phyloP scores from a whole-genome alignment of 2,797 vertebrate genomes.

The Rhyacichthys aspro region DNA sequence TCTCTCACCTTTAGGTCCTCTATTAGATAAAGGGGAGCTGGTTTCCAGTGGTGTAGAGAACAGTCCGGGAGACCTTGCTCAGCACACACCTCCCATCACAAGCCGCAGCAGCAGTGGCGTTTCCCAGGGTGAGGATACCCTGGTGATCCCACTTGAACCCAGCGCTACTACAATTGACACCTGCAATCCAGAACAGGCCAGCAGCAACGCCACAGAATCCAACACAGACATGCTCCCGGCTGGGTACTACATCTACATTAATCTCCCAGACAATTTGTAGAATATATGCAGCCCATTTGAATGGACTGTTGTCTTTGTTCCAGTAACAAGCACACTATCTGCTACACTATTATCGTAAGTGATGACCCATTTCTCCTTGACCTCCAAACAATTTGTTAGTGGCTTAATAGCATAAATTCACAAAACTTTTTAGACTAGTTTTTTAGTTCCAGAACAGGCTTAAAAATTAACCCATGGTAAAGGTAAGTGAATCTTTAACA shows the following conservation, averaged over 20 bases:
- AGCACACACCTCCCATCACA: slow-evolving; percentile 57
- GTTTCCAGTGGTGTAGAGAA: slow-evolving; percentile 73
- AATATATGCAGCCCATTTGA: no score
- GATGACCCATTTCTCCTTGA: no score
- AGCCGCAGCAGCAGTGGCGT: slow-evolving; percentile 60
- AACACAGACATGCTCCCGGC: slow-evolving; percentile 85
- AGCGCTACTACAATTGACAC: slow-evolving; percentile 23
- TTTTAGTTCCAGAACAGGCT: no score
- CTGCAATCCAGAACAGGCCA: slow-evolving; percentile 60
- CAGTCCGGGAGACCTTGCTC: slow-evolving; percentile 47
- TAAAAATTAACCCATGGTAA: no score
- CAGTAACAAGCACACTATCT: no score
- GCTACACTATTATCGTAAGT: no score
- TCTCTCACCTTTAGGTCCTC: not conserved
- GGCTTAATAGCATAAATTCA: no score
- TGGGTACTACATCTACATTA: slow-evolving; percentile 79
- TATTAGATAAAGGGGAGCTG: slow-evolving; percentile 83
- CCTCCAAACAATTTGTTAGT: no score
- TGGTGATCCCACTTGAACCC: slow-evolving; percentile 61
- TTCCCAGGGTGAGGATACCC: slow-evolving; percentile 65
- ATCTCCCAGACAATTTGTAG: no score
- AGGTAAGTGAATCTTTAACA: no score
- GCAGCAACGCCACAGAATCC: slow-evolving; percentile 60
- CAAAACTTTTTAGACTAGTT: no score
- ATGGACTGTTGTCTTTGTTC: no score